Evolutionary conservation across 2,113 vertebrate genomes (phyloP).

Genomic region (Ictidomys tridecemlineatus): DNA sequence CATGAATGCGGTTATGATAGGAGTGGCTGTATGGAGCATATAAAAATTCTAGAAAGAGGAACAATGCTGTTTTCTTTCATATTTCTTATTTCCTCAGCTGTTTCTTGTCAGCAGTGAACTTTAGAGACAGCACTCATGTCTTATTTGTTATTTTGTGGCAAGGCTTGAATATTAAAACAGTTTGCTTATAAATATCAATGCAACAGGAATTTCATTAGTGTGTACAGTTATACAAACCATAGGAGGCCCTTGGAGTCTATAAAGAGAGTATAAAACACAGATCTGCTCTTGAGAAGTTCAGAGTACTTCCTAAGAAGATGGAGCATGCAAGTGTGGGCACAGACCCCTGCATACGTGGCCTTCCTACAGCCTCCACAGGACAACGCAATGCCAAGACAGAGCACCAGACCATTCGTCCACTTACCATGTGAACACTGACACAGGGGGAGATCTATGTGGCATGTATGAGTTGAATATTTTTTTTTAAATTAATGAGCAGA

Average conservation of each 20-base stretch:
- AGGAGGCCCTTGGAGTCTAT: background rate
- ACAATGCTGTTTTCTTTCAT: background rate
- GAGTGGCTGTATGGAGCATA: background rate
- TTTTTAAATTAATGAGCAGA: background rate
- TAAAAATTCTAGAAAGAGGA: background rate
- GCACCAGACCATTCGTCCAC: background rate
- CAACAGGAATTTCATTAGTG: too few species aligned
- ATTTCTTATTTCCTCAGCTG: background rate
- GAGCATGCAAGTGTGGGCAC: background rate
- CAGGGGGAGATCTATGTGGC: too few species aligned
- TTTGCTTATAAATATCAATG: background rate
- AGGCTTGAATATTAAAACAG: background rate
- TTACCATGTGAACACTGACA: too few species aligned
- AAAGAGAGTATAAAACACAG: background rate
- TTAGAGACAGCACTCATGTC: background rate
- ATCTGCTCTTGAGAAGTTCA: background rate
- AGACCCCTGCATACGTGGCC: fast-evolving
- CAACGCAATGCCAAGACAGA: fast-evolving
- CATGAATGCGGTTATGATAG: background rate
- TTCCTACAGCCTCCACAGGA: background rate
- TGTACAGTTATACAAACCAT: background rate
- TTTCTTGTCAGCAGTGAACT: background rate
- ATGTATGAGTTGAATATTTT: background rate
- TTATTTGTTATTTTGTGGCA: background rate
- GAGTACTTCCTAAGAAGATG: background rate